Conservation (phyloP, 2,797 vertebrate genomes). For the Gobio occitaniae region DNA sequence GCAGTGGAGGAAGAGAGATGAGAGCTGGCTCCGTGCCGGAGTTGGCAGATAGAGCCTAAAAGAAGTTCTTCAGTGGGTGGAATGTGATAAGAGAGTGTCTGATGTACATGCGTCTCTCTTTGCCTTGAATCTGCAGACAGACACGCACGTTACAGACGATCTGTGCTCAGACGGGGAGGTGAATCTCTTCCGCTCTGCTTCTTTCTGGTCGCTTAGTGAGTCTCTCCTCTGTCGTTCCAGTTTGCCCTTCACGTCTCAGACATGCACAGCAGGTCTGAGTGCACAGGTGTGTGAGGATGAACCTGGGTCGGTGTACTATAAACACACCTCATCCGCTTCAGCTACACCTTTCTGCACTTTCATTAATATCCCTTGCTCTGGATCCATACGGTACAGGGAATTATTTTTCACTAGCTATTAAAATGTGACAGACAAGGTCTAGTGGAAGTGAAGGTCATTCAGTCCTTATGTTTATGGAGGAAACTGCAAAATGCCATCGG, state of each 20-base stretch:
- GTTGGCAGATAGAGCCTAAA: conserved; percentile 42
- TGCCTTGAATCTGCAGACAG: conserved; percentile 33
- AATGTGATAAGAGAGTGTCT: conserved; percentile 40
- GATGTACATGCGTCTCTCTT: conserved; percentile 12
- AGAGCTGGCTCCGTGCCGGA: conserved; percentile 17
- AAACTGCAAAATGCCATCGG: not conserved
- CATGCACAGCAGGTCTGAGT: not conserved
- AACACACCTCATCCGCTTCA: not conserved
- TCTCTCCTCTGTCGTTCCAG: not conserved
- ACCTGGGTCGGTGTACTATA: not conserved
- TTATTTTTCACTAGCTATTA: not conserved
- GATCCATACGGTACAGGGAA: not conserved
- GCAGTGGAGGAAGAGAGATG: conserved; percentile 6
- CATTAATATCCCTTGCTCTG: not conserved
- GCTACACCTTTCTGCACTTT: not conserved
- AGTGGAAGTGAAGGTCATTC: not conserved
- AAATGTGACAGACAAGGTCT: not conserved
- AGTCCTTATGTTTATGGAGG: not conserved
- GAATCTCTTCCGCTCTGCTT: not conserved
- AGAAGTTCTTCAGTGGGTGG: conserved; percentile 39
- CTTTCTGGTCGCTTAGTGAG: conserved; percentile 9
- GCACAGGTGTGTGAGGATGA: not conserved
- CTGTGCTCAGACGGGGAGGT: conserved; percentile 12
- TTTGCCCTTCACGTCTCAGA: conserved; percentile 12
- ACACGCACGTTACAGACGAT: conserved; percentile 5